Evolutionary conservation across 2,888 invertebrate genomes (phyloP), one percentile per base, ranked within the genome.

Genomic region (Mythimna albipuncta): DNA sequence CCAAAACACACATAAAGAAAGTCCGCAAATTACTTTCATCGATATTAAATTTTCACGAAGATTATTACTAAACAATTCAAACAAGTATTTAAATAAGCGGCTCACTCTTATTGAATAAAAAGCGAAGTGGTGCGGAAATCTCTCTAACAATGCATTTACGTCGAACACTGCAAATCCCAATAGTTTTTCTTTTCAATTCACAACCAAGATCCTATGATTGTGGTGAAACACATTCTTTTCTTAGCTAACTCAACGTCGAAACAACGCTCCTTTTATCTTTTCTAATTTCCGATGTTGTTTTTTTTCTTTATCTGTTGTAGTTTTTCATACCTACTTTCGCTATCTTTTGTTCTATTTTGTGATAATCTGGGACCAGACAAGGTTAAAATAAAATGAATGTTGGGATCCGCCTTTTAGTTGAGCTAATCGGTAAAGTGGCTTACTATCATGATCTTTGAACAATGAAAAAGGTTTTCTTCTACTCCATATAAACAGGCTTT

Each of bases 261-360:
- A 69, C 73, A 75, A 55, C 35, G 47, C n/a, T 83, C 41, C 72
- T 77, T 83, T 72, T 83, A 77, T 82, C 72, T 77, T 81, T 83
- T 81, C 69, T 74, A 67, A 83, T 83, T 83, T 83, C 68, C 72
- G 67, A 70, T 72, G 64, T 76, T 58, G 41, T 72, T 83, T 83
- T 78, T 73, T 78, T 73, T 67, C 52, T 66, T 59, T 65, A 69
- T 59, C 21, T 55, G 54, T 54, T 66, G 58, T 66, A 58, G 54
- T 71, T 71, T 80, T 80, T 76, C 55, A 68, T 76, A 70, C 52
- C 64, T 61, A 58, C 41, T 75, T 69, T 57, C 32, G 41, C n/a
- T 41, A 44, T 41, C 32, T 70, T 55, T 64, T 21, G 62, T 65
- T 63, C 54, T 41, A 63, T 52, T 70, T 64, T 65, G 41, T 59